These are phyloP conservation scores for Lepus townsendii DNA, from an alignment of 2,797 vertebrate species.

Conservation along the genomic window DNA sequence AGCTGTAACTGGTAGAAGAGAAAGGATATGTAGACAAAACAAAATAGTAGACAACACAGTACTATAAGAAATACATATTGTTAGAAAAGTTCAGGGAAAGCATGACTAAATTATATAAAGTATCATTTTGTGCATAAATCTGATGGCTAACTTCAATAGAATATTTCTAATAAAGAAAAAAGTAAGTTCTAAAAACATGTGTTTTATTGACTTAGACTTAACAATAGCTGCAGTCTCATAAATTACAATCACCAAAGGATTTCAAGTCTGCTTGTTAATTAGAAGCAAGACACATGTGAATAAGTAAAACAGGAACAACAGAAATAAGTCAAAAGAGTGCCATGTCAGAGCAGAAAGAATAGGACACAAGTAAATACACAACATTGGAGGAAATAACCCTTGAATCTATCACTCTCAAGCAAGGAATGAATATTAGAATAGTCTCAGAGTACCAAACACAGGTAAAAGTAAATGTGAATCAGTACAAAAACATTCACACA, in stretches of 20 bases:
- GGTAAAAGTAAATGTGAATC: conserved; percentile 57
- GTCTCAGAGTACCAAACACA: conserved; percentile 23
- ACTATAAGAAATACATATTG: neutral
- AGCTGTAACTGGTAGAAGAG: neutral
- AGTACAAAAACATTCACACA: conserved; percentile 38
- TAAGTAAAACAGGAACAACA: conserved; percentile 68
- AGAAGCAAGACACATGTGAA: conserved; percentile 36
- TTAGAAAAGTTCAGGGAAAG: neutral
- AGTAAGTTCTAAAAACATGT: neutral
- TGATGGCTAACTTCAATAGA: neutral
- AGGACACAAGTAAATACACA: conserved; percentile 30
- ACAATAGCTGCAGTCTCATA: conserved; percentile 4
- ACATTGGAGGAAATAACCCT: neutral
- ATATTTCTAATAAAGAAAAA: neutral
- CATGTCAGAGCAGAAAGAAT: neutral
- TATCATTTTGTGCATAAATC: neutral
- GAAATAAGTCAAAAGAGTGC: conserved; percentile 63
- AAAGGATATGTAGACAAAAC: neutral
- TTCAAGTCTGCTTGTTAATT: conserved; percentile 67
- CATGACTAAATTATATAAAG: neutral
- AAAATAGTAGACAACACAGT: neutral
- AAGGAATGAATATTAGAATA: conserved; percentile 15
- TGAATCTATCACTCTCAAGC: neutral
- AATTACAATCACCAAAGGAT: conserved; percentile 54
- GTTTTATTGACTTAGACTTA: neutral